Percentiles rank a stretch among this genome's conserved stretches.
These are phyloP conservation scores for Nephrotoma guestfalica DNA, from an alignment of 2,888 invertebrate genomes.

Conservation along the genomic window DNA sequence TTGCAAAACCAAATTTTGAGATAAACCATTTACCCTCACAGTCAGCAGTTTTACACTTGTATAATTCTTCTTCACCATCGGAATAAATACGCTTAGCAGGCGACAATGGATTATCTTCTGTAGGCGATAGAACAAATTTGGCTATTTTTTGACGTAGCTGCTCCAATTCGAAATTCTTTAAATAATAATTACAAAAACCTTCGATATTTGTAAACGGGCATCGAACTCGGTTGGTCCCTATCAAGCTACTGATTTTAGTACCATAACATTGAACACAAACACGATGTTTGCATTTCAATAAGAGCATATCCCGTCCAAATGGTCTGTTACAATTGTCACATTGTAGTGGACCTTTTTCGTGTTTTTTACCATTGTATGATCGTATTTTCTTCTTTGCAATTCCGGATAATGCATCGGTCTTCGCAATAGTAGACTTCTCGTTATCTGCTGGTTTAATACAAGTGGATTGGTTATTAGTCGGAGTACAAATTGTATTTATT, in stretches of 20 bases:
- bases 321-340: neutral
- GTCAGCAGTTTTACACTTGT: neutral
- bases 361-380: neutral
- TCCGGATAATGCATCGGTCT: neutral
- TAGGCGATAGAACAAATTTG: neutral
- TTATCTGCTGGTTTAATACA: neutral
- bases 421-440: neutral
- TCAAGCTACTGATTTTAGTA: neutral
- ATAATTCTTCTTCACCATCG: neutral
- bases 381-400: neutral
- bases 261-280: neutral
- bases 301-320: neutral
- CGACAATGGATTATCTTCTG: neutral
- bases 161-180: neutral
- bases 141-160: neutral
- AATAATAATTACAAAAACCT: neutral
- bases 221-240: neutral
- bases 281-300: neutral
- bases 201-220: neutral
- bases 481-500: too few relatives aligned
- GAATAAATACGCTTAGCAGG: neutral
- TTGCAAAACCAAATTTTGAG: neutral
- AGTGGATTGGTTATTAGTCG: neutral
- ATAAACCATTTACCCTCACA: neutral
- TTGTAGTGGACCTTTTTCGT: neutral